Evolutionary conservation across 1,140 invertebrate species (phyloP).

Genomic region (Pogonomyrmex barbatus): DNA sequence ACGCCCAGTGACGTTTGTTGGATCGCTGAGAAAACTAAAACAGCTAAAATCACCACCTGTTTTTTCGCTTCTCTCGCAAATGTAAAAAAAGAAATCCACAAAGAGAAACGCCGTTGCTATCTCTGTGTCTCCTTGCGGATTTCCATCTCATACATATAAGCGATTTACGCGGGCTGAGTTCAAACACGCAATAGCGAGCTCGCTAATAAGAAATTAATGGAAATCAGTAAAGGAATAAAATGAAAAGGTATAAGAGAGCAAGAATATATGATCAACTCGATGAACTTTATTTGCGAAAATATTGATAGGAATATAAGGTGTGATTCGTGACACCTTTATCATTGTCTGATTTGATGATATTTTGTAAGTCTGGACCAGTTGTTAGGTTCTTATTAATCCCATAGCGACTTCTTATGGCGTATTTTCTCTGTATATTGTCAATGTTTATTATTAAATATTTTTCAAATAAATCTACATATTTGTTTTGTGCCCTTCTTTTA

Average conservation of each 20-base stretch:
- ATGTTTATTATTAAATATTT: conserved; percentile 87
- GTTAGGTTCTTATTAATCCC: conserved; percentile 85
- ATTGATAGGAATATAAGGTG: conserved; percentile 78
- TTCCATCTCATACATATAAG: conserved; percentile 3
- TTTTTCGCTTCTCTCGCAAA: conserved; percentile 70
- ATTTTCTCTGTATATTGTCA: conserved; percentile 86
- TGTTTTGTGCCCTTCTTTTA: not conserved
- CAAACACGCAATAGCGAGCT: not conserved
- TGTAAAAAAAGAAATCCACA: conserved; percentile 65
- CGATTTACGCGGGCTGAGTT: conserved; percentile 30
- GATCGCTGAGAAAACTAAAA: conserved; percentile 28
- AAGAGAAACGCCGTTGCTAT: conserved; percentile 50
- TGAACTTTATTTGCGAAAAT: conserved; percentile 77
- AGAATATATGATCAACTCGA: conserved; percentile 74
- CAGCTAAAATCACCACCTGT: conserved; percentile 64
- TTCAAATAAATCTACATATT: conserved; percentile 81
- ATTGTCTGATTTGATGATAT: conserved; percentile 85
- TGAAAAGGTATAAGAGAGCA: conserved; percentile 44
- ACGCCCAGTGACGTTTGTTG: conserved; percentile 5
- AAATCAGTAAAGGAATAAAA: conserved; percentile 42
- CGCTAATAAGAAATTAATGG: conserved; percentile 32
- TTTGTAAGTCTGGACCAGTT: conserved; percentile 85
- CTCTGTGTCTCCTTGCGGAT: conserved; percentile 54
- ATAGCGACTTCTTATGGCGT: conserved; percentile 85
- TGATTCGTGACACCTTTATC: conserved; percentile 79